Conservation (phyloP, 2,113 vertebrate genomes). For the Blennius ocellaris region DNA sequence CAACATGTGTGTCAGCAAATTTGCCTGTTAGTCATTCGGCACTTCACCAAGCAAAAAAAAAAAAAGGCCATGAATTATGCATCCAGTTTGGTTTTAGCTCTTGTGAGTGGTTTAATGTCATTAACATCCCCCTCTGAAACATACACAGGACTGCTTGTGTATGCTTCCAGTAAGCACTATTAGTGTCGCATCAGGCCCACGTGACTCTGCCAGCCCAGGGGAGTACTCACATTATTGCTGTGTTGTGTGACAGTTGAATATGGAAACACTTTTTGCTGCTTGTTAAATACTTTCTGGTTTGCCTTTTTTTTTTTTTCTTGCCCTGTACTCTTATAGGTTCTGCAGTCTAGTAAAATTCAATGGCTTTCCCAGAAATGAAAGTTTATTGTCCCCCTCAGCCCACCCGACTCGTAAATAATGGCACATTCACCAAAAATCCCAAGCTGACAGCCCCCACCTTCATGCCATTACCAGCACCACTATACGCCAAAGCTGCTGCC, state of each 20-base stretch:
- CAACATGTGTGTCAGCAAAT: slow-evolving; percentile 43
- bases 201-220: slow-evolving; percentile 66
- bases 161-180: slow-evolving; percentile 64
- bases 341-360: slow-evolving; percentile 79
- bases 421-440: slow-evolving; percentile 76
- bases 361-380: slow-evolving; percentile 83
- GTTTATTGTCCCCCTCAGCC: slow-evolving; percentile 80
- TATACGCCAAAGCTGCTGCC: slow-evolving; percentile 57
- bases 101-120: slow-evolving; percentile 62
- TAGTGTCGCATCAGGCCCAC: slow-evolving; percentile 64
- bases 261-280: slow-evolving; percentile 80
- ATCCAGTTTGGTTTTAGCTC: slow-evolving; percentile 33
- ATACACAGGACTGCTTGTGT: slow-evolving; percentile 62
- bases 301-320: slow-evolving; percentile 58
- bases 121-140: slow-evolving; percentile 58
- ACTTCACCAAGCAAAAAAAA: slow-evolving; percentile 12
- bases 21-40: slow-evolving; percentile 34
- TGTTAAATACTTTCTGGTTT: slow-evolving; percentile 81
- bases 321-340: slow-evolving; percentile 70
- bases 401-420: slow-evolving; percentile 71
- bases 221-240: slow-evolving; percentile 54
- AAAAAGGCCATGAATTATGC: slow-evolving; percentile 48
- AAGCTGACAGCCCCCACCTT: slow-evolving; percentile 55
- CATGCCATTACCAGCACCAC: slow-evolving; percentile 49
- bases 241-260: slow-evolving; percentile 79